phyloP scores from a whole-genome alignment of 2,797 vertebrate species.

The Enoplosus armatus region DNA sequence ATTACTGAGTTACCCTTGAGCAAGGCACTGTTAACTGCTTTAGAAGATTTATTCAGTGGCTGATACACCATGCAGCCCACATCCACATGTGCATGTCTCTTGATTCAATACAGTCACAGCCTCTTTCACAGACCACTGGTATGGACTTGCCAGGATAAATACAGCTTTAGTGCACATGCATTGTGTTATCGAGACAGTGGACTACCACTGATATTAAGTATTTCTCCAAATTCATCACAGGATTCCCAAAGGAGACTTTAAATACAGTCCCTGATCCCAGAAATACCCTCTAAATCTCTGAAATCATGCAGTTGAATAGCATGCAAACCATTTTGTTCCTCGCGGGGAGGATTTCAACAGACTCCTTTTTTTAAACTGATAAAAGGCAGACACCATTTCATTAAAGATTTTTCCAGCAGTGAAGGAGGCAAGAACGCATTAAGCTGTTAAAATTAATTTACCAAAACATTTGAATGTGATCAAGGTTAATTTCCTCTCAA shows the following conservation, averaged over 20 bases:
- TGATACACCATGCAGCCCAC: constrained; percentile 15
- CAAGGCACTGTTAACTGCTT: constrained; percentile 44
- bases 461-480: constrained; percentile 78
- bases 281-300: constrained; percentile 41
- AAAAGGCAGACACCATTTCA: constrained; percentile 67
- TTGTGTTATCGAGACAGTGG: constrained; percentile 6
- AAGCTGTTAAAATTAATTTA: constrained; percentile 76
- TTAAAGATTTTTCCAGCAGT: constrained; percentile 54
- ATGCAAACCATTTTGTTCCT: constrained; percentile 47
- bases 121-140: constrained; percentile 25
- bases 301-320: constrained; percentile 45
- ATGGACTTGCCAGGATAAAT: constrained; percentile 25
- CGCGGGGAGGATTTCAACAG: constrained; percentile 53
- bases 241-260: constrained; percentile 12
- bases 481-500: constrained; percentile 68
- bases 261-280: constrained; percentile 20
- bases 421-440: constrained; percentile 44
- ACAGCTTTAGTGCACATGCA: constrained; percentile 16
- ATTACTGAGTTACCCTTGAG: constrained; percentile 38
- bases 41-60: constrained; percentile 10
- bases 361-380: constrained; percentile 55
- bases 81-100: constrained; percentile 31
- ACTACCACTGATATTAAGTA: constrained; percentile 8
- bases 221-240: constrained; percentile 12
- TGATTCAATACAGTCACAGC: constrained; percentile 1